Base-by-base conservation (phyloP, 2,797 vertebrate genomes). In the Sparus aurata region DNA sequence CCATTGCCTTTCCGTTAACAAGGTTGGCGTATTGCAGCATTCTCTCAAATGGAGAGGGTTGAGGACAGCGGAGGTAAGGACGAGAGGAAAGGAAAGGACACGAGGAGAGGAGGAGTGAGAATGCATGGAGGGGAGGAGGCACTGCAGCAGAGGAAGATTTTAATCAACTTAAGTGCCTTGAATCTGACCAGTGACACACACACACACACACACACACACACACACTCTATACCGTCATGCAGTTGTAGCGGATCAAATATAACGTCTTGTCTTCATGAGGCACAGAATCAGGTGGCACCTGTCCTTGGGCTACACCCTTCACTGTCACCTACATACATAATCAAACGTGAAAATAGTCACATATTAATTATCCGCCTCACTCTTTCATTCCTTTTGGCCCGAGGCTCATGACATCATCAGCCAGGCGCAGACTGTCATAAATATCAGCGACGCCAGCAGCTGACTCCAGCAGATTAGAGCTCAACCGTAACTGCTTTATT, bases 111-210 rank as follows among this genome's bases (percentile, higher is more conserved):
- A 61, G 43, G 10, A 60, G 58, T 49, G 54, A 61, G 43, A 62
- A 18, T 38, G 57, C 8, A 68, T 15, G 41, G 25, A 59, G 12
- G 22, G 59, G 63, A 59, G 27, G 63, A 73, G 75, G 69, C 17
- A 80, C 64, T 87, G 91, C 80, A 84, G 83, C 25, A 50, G 43
- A 75, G 73, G 78, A 70, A 70, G 64, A 82, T 86, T 89, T 84
- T 91, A 90, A 92, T 92, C 89, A 91, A 68, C 41, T 57, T 87
- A 87, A 91, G 87, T 91, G 90, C 86, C 73, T 88, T 12, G 30
- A 80, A 77, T 80, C 77, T 80, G 81, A 87, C 74, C 81, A 59
- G 80, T 87, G 79, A 77, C 70, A 69, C 76, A 53, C 74, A 62
- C 65, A 38, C 69, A 50, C 52, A 79, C 74, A 73, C 49, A 25